A percentile compares a stretch with the other conserved stretches of the same genome.
phyloP scores from a whole-genome alignment of 2,113 vertebrate genomes.

The Ivindomyrus marchei region DNA sequence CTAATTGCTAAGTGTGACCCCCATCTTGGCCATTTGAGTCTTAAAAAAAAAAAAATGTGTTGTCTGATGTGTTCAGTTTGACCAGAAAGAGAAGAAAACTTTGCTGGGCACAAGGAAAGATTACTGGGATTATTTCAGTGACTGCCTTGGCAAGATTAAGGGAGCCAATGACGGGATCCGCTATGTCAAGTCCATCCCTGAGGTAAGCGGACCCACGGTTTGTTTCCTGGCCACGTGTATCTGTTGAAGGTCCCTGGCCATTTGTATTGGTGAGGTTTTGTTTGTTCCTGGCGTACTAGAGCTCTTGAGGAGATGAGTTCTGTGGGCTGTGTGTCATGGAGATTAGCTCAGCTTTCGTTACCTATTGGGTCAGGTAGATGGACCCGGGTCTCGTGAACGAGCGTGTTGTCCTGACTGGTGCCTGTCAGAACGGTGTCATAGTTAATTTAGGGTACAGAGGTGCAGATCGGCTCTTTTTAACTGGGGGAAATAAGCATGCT shows the following conservation, averaged over 20 bases:
- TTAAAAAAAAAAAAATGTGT: too few relatives aligned
- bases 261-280: neutral
- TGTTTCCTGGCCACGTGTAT: neutral
- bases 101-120: conserved; percentile 86
- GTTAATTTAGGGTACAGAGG: neutral
- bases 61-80: conserved; percentile 64
- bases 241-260: neutral
- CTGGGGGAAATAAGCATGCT: neutral
- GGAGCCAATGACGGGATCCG: conserved; percentile 92
- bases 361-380: neutral
- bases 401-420: neutral
- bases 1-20: neutral
- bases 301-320: neutral
- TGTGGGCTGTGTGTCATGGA: neutral
- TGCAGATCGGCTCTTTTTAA: neutral
- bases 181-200: conserved; percentile 88
- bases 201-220: conserved; percentile 65
- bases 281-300: neutral
- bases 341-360: neutral
- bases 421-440: neutral
- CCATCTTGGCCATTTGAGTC: neutral
- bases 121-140: conserved; percentile 97
- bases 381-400: neutral
- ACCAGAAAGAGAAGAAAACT: conserved; percentile 88
- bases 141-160: conserved; percentile 88